Conservation (phyloP, 1,140 invertebrate genomes). For the Caenorhabditis brenneri region DNA sequence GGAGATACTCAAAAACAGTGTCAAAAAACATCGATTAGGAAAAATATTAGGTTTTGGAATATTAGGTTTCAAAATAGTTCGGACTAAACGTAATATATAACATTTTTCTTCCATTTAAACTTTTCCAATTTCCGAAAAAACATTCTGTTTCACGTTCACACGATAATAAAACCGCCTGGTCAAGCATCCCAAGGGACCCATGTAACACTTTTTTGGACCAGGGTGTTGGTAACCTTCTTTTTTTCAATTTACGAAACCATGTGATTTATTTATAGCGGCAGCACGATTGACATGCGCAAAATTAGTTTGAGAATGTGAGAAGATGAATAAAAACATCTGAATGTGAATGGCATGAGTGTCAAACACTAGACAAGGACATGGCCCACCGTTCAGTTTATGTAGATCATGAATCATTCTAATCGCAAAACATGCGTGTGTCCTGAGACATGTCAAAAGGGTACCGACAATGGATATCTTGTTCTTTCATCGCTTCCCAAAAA, state of each 20-base stretch:
- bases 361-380: background rate
- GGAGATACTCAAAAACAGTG: too few relatives aligned
- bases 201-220: background rate
- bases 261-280: background rate
- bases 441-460: slow-evolving; percentile 15
- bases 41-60: too few relatives aligned
- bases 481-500: background rate
- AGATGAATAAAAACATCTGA: slow-evolving; percentile 1
- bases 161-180: background rate
- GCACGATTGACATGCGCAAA: background rate
- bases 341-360: background rate
- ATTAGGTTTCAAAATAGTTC: too few relatives aligned
- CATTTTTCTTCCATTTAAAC: background rate
- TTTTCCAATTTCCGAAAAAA: background rate
- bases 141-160: background rate
- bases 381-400: background rate
- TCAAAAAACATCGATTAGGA: too few relatives aligned
- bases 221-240: background rate
- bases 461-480: slow-evolving; percentile 36
- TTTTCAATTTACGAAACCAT: background rate
- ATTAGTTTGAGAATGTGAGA: background rate
- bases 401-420: slow-evolving; percentile 27
- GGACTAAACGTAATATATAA: too few relatives aligned
- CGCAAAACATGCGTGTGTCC: slow-evolving; percentile 25
- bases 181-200: background rate